These are phyloP conservation scores for Eleginops maclovinus DNA, from an alignment of 2,113 vertebrate genomes.

Conservation along the genomic window DNA sequence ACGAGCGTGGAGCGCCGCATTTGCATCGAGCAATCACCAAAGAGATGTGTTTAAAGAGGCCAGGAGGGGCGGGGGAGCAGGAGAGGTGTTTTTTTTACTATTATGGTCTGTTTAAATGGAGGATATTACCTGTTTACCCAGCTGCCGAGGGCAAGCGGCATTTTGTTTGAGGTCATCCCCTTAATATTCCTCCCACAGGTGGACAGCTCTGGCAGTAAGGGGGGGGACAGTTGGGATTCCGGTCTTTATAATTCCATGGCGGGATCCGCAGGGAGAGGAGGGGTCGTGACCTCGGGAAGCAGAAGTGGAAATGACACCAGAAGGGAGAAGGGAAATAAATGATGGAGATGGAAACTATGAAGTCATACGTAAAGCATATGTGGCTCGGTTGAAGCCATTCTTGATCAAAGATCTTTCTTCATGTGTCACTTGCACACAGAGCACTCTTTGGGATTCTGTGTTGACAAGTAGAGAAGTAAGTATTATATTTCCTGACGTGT, in stretches of 20 bases:
- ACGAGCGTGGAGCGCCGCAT: constrained; percentile 62
- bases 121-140: constrained; percentile 79
- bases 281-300: constrained; percentile 57
- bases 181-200: constrained; percentile 65
- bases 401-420: not conserved
- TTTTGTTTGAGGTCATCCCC: constrained; percentile 79
- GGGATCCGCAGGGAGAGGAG: constrained; percentile 35
- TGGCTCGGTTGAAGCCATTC: not conserved
- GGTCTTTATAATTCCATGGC: constrained; percentile 69
- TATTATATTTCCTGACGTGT: constrained; percentile 2
- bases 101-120: constrained; percentile 68
- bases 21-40: constrained; percentile 79
- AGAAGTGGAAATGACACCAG: constrained; percentile 67
- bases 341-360: constrained; percentile 35
- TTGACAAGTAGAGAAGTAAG: not conserved
- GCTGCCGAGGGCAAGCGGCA: constrained; percentile 63
- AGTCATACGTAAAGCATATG: constrained; percentile 17
- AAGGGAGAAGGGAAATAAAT: constrained; percentile 36
- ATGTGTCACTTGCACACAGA: not conserved
- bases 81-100: constrained; percentile 17
- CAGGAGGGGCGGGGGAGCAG: not conserved
- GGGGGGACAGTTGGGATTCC: constrained; percentile 38
- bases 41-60: constrained; percentile 67
- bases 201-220: constrained; percentile 10
- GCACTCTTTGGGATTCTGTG: not conserved